Conservation (phyloP, 2,888 invertebrate species). For the Phyllotreta striolata region DNA sequence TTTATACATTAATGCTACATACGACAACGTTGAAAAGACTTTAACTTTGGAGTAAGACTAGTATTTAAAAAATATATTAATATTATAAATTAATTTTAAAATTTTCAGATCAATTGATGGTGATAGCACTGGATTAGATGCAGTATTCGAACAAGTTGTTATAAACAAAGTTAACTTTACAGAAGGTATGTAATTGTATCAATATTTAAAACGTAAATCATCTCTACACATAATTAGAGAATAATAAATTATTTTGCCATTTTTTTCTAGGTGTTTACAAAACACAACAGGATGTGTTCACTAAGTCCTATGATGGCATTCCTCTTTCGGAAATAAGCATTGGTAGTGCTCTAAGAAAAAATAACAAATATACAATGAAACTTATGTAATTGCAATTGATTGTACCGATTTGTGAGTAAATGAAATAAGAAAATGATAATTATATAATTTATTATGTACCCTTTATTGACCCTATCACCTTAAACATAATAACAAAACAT, state of each 20-base stretch:
- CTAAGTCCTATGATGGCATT: slow-evolving; percentile 19
- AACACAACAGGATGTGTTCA: not conserved
- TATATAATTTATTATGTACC: too few relatives aligned
- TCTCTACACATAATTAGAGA: not conserved
- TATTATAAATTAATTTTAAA: not conserved
- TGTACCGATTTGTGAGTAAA: too few relatives aligned
- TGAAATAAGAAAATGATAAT: too few relatives aligned
- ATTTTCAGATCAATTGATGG: slow-evolving; percentile 30
- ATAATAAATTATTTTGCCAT: not conserved
- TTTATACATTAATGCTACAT: slow-evolving; percentile 34
- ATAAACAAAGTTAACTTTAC: not conserved
- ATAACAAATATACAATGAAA: not conserved
- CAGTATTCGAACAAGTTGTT: not conserved
- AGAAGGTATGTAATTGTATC: slow-evolving; percentile 20
- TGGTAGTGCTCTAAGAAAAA: not conserved
- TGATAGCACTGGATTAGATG: slow-evolving; percentile 2
- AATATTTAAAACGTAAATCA: not conserved
- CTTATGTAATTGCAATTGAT: too few relatives aligned
- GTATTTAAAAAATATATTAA: too few relatives aligned
- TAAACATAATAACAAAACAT: too few relatives aligned
- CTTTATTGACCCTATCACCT: too few relatives aligned
- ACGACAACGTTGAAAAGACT: not conserved
- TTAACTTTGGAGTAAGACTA: not conserved
- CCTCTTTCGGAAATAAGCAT: slow-evolving; percentile 24
- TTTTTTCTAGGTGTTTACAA: slow-evolving; percentile 12